phyloP scores from a whole-genome alignment of 2,113 vertebrate species.

The Eulacestoma nigropectus region DNA sequence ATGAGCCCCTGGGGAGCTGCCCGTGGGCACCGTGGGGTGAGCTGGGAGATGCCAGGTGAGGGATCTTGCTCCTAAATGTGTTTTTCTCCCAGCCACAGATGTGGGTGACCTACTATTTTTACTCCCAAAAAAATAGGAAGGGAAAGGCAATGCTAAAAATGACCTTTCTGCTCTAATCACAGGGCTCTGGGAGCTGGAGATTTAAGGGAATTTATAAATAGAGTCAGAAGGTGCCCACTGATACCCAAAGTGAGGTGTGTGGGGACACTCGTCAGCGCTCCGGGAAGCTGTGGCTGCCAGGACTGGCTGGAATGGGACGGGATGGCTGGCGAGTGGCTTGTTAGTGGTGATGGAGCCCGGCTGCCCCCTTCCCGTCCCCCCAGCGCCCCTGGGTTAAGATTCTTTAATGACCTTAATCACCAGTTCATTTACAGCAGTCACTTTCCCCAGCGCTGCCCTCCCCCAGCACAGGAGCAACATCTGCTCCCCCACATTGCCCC shows the following conservation, averaged over 20 bases:
- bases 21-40: neutral
- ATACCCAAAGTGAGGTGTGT: neutral
- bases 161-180: neutral
- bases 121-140: neutral
- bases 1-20: neutral
- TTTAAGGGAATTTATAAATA: neutral
- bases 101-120: neutral
- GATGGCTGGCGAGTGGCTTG: neutral
- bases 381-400: neutral
- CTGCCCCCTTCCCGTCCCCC: neutral
- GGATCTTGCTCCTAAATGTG: neutral
- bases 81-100: neutral
- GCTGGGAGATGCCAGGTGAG: neutral
- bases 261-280: neutral
- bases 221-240: neutral
- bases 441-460: conserved; percentile 6
- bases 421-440: conserved; percentile 28
- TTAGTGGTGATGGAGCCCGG: neutral
- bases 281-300: neutral
- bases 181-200: neutral
- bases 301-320: neutral
- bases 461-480: neutral
- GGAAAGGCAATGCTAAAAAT: neutral
- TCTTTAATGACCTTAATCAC: conserved; percentile 47
- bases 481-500: conserved; percentile 36